phyloP scores from a whole-genome alignment of 2,797 vertebrate species.

The Hozukius guyotensis region DNA sequence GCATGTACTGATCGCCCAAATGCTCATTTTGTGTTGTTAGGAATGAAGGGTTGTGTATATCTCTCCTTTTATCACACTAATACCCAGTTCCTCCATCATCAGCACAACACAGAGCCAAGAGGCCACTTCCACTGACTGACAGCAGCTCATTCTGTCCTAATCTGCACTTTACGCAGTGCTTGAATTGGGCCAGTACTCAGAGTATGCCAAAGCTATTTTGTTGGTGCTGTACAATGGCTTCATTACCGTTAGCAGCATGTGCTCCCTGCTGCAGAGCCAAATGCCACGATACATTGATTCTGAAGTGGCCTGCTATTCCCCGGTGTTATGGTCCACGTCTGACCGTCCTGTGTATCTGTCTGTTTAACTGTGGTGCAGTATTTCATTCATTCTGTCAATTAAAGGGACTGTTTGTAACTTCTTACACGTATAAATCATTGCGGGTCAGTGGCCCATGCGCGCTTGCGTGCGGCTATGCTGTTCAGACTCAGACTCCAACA shows the following conservation, averaged over 20 bases:
- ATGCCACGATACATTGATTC: neutral
- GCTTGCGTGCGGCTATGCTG: no score
- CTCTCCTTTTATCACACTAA: neutral
- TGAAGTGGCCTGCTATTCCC: neutral
- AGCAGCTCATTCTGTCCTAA: neutral
- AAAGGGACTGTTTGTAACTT: no score
- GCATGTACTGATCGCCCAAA: neutral
- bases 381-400: no score
- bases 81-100: neutral
- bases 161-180: neutral
- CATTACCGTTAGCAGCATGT: neutral
- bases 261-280: neutral
- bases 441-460: no score
- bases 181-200: neutral
- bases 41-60: neutral
- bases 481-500: no score
- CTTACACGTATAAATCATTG: no score
- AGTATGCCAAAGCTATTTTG: no score
- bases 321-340: no score
- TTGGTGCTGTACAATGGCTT: no score
- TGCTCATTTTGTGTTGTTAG: neutral
- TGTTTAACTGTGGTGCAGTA: no score
- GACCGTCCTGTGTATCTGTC: no score
- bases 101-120: neutral
- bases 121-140: neutral